Evolutionary conservation across 2,888 invertebrate species (phyloP).

Genomic region (Lasioglossum zephyrum): DNA sequence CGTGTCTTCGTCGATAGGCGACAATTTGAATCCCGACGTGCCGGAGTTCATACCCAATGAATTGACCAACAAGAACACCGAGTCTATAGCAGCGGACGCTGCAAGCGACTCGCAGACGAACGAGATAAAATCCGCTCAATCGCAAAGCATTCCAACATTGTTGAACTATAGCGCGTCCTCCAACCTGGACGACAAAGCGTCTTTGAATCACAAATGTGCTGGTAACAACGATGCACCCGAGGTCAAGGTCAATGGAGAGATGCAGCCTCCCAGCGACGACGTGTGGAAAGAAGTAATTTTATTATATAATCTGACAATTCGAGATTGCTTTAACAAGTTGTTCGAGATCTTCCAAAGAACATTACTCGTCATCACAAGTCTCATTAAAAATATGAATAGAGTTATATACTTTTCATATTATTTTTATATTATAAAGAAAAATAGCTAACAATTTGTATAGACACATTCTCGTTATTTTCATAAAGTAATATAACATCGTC

Average conservation of each 20-base stretch:
- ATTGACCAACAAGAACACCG: constrained; percentile 54
- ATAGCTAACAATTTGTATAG: background rate
- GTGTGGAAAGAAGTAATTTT: constrained; percentile 87
- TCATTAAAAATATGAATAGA: background rate
- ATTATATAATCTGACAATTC: background rate
- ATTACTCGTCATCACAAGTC: background rate
- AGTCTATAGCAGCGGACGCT: constrained; percentile 41
- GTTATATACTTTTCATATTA: background rate
- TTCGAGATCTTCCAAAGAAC: constrained; percentile 18
- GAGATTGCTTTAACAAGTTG: constrained; percentile 23
- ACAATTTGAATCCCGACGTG: constrained; percentile 93
- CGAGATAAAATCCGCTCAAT: constrained; percentile 75
- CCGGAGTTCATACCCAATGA: constrained; percentile 92
- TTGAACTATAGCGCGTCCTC: constrained; percentile 37
- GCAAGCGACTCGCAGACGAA: constrained; percentile 62
- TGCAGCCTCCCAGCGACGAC: constrained; percentile 80
- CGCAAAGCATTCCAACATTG: constrained; percentile 44
- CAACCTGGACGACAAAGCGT: constrained; percentile 20
- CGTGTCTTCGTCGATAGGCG: constrained; percentile 81
- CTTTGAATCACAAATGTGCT: constrained; percentile 19
- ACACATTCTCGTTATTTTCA: constrained; percentile 17
- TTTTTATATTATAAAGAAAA: background rate
- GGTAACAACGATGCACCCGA: constrained; percentile 30
- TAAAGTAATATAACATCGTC: background rate
- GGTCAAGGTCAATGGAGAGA: constrained; percentile 72